phyloP scores from a whole-genome alignment of 2,888 invertebrate species.

The Acanthosepion pharaonis region DNA sequence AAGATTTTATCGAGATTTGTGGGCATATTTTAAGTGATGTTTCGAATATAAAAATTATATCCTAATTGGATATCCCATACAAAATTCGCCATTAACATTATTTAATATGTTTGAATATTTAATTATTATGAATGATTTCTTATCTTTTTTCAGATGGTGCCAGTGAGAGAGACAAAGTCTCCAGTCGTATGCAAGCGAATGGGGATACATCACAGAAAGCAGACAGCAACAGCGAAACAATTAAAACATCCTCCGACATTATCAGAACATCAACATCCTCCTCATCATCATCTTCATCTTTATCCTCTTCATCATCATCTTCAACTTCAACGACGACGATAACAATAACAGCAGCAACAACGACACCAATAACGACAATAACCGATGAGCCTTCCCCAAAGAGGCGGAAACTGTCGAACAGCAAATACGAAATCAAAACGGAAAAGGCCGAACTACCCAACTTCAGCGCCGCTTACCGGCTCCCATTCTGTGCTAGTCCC shows the following conservation, averaged over 20 bases:
- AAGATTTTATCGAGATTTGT: too few species aligned
- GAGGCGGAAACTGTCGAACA: conserved; percentile 34
- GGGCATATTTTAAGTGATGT: too few species aligned
- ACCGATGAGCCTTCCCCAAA: conserved; percentile 33
- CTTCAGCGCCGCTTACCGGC: conserved; percentile 36
- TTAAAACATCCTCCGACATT: neutral
- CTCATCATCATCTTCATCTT: neutral
- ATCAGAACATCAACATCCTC: neutral
- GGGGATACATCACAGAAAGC: neutral
- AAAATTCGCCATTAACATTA: too few species aligned
- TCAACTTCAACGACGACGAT: neutral
- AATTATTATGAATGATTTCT: neutral
- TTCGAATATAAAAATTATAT: too few species aligned
- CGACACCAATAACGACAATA: neutral
- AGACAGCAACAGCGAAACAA: neutral
- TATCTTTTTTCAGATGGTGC: neutral
- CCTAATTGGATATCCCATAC: too few species aligned
- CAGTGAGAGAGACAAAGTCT: neutral
- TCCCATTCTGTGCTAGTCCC: conserved; percentile 34
- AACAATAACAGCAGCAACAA: neutral
- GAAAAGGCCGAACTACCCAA: conserved; percentile 15
- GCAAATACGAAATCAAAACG: conserved; percentile 40
- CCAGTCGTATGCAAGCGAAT: neutral
- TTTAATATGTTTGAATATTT: neutral
- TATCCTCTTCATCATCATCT: neutral